Conservation (phyloP, 2,888 invertebrate species). For the Catocala fraxini region DNA sequence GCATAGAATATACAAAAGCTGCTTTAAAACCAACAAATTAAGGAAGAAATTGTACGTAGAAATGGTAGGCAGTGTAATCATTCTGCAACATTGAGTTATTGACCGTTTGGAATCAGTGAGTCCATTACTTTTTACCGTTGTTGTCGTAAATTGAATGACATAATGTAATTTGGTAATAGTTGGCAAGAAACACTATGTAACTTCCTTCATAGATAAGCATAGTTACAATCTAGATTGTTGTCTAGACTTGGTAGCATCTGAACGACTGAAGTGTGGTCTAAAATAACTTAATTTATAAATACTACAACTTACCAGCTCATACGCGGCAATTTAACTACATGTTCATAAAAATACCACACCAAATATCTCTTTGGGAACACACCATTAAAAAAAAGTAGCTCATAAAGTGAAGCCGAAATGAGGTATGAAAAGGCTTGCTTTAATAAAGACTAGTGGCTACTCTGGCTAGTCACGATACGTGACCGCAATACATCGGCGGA, state of each 20-base stretch:
- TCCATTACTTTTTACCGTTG: slow-evolving; percentile 33
- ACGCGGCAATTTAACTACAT: too few species aligned
- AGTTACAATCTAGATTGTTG: neutral
- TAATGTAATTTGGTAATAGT: slow-evolving; percentile 33
- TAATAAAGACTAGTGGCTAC: slow-evolving; percentile 11
- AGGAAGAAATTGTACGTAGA: neutral
- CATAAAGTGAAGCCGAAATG: slow-evolving; percentile 3
- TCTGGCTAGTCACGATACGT: slow-evolving; percentile 14
- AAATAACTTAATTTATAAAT: too few species aligned
- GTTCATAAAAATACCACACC: neutral
- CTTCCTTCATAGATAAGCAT: neutral
- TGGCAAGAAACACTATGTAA: slow-evolving; percentile 25
- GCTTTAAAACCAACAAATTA: too few species aligned
- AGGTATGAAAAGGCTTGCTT: slow-evolving; percentile 9
- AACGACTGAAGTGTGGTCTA: too few species aligned
- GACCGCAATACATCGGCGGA: slow-evolving; percentile 9
- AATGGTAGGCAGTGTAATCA: neutral
- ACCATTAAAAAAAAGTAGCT: neutral
- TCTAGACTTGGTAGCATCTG: too few species aligned
- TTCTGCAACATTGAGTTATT: slow-evolving; percentile 20
- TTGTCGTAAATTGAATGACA: slow-evolving; percentile 28
- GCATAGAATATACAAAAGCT: too few species aligned
- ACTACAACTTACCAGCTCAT: too few species aligned
- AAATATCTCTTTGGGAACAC: neutral
- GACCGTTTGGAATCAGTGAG: slow-evolving; percentile 30